phyloP scores from a whole-genome alignment of 2,888 invertebrate species.

The Nesidiocoris tenuis region DNA sequence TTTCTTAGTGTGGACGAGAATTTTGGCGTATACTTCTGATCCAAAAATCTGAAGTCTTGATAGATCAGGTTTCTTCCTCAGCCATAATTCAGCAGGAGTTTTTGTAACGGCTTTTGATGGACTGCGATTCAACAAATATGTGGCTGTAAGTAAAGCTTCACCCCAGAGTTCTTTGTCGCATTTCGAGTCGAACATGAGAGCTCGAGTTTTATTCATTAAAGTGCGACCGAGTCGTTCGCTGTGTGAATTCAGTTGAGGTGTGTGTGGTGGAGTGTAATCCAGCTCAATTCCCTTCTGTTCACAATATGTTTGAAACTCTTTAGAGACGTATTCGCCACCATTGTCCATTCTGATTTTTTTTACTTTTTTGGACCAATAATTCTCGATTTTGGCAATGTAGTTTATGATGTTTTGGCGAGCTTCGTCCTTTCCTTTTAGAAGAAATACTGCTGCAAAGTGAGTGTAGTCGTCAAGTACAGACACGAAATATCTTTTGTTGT shows the following conservation, averaged over 20 bases:
- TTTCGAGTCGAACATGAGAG: conserved; percentile 38
- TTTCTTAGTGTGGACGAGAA: no score
- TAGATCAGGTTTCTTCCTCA: no score
- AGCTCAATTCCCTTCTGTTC: not conserved
- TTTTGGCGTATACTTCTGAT: no score
- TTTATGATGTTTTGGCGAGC: not conserved
- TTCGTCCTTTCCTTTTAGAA: conserved; percentile 3
- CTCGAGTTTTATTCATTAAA: conserved; percentile 22
- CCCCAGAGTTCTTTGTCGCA: conserved; percentile 17
- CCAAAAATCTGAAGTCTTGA: no score
- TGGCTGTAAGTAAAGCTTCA: not conserved
- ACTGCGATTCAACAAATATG: no score
- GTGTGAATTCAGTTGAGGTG: conserved; percentile 21
- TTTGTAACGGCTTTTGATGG: conserved; percentile 45
- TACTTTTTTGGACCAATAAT: not conserved
- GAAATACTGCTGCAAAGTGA: conserved; percentile 8
- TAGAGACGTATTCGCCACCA: no score
- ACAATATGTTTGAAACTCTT: not conserved
- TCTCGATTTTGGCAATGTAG: conserved; percentile 10
- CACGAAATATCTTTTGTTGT: not conserved
- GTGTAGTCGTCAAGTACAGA: conserved; percentile 10
- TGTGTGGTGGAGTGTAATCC: conserved; percentile 3
- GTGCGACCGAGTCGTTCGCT: conserved; percentile 11
- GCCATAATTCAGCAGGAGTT: no score
- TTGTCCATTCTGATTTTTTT: conserved; percentile 13